phyloP scores from a whole-genome alignment of 2,888 invertebrate genomes.

The Acrobasis repandana region DNA sequence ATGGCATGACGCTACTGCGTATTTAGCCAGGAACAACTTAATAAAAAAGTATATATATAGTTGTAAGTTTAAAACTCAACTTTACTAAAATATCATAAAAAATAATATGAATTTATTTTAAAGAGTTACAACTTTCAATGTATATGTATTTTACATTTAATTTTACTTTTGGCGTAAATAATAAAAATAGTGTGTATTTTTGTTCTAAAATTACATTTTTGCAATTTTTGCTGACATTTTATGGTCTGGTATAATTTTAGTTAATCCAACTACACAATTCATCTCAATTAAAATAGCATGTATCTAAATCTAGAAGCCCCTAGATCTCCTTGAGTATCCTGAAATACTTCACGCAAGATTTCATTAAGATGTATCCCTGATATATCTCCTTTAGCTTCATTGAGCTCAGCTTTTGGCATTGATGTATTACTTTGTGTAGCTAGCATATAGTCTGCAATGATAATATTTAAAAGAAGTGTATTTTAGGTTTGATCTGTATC shows the following conservation, averaged over 20 bases:
- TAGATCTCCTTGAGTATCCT: slow-evolving; percentile 1
- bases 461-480: neutral
- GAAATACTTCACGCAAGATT: slow-evolving; percentile 3
- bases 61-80: too few species aligned
- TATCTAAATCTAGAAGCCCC: neutral
- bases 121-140: too few species aligned
- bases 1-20: too few species aligned
- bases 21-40: too few species aligned
- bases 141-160: too few species aligned
- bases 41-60: too few species aligned
- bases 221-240: neutral
- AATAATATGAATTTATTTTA: too few species aligned
- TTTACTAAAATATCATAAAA: too few species aligned
- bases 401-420: slow-evolving; percentile 4
- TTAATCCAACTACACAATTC: neutral
- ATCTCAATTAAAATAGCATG: neutral
- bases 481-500: too few species aligned
- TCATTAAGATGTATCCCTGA: slow-evolving; percentile 6
- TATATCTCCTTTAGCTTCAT: slow-evolving; percentile 1
- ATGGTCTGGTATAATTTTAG: neutral
- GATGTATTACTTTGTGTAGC: slow-evolving; percentile 1
- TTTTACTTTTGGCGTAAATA: too few species aligned
- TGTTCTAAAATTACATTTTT: too few species aligned
- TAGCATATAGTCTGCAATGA: neutral
- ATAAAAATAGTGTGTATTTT: too few species aligned